Evolutionary conservation across 2,113 vertebrate species (phyloP).

Genomic region (Ictalurus furcatus): DNA sequence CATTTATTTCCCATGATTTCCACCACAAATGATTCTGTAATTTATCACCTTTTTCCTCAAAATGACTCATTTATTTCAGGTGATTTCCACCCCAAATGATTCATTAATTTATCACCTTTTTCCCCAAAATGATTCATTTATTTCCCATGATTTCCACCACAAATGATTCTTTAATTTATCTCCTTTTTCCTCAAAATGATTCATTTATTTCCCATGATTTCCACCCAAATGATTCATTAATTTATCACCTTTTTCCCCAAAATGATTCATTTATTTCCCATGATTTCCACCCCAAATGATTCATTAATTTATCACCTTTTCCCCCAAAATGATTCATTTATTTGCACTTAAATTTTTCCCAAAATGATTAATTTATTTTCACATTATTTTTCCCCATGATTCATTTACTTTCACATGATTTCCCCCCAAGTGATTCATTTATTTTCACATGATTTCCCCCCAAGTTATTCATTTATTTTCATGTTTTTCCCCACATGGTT

Average conservation of each 20-base stretch:
- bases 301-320: neutral
- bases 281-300: neutral
- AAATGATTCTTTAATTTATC: neutral
- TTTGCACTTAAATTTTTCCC: too few species aligned
- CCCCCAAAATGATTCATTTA: neutral
- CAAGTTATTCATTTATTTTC: neutral
- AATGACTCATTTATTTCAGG: neutral
- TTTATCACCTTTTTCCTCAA: neutral
- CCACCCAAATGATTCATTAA: neutral
- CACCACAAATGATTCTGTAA: neutral
- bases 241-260: neutral
- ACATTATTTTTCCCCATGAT: too few species aligned
- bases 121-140: neutral
- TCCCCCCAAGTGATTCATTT: too few species aligned
- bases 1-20: neutral
- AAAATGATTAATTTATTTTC: neutral
- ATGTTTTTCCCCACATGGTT: too few species aligned
- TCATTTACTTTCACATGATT: neutral
- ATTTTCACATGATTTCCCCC: neutral
- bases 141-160: neutral
- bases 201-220: neutral
- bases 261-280: neutral
- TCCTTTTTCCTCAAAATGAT: too few species aligned
- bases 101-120: neutral
- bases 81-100: neutral